Base-by-base conservation (phyloP, 1,140 invertebrate species). In the Drosophila sucinea region DNA sequence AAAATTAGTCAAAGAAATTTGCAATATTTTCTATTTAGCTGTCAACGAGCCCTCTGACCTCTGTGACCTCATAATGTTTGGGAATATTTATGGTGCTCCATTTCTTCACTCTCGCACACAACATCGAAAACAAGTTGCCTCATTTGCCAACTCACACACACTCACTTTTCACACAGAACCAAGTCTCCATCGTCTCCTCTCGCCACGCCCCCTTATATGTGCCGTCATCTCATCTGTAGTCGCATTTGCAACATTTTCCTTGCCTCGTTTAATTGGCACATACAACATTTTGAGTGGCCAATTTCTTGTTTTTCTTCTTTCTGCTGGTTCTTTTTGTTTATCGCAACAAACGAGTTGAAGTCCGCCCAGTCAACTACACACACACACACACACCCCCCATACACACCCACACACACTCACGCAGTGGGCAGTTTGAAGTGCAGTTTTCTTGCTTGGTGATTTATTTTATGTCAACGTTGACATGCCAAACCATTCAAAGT, bases 381-480 rank as follows among this genome's bases (percentile, higher is more conserved):
- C 6, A 6, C 29, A 1, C 29, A 4, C 27, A n/a, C n/a, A 8
- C 25, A 51, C 58, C 6, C 25, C 44, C 58, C 6, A 4, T n/a
- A 41, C 44, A 27, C 41, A 54, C 57, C 41, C 8, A 35, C 70
- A 66, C 30, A 47, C 23, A 27, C 7, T 51, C 8, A 51, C 44
- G 44, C 44, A 51, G 44, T 79, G 61, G 68, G 67, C 68, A 75
- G 78, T 79, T 86, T 66, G 61, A 68, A 86, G 84, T 86, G 79
- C 84, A 86, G 84, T 87, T 89, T 83, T 84, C 69, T 75, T 67
- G 66, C 74, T 17, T 75, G 76, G 86, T 90, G 87, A 90, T 90
- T 90, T 89, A 89, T 89, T 89, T 89, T 90, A 90, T 90, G 86
- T 87, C 86, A 90, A 86, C 82, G 86, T 86, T 90, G 86, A 90